Evolutionary conservation across 1,140 invertebrate genomes (phyloP), one percentile per base, ranked within the genome.

Genomic region (Vanessa atalanta): DNA sequence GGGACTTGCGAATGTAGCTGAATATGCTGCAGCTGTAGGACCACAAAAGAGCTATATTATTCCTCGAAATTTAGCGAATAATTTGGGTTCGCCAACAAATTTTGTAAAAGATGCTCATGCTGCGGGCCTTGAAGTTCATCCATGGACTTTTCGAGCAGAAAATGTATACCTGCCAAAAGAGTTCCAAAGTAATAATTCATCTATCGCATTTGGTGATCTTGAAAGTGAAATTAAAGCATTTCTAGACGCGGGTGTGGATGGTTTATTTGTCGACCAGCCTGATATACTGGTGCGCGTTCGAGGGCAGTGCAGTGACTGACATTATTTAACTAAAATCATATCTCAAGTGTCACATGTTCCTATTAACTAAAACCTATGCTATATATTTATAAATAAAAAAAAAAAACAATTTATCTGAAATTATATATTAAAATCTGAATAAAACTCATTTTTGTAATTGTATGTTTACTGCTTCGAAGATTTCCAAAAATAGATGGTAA

Each of bases 131-230:
- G 83, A 87, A 71, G 89, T 92, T 9, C 87, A 91, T 74, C 87
- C 88, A 0, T 91, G 90, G 68, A 91, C 89, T 8, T 91, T 92
- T 69, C 84, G 88, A 3, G 83, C 90, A 9, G 90, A 92, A 75
- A 92, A 91, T 73, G 16, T 68, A 7, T 92, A 84, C 68, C 70
- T 92, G 16, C 86, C 90, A 7, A 65, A 48, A 53, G 85, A 90
- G 71, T 91, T 82, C 72, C 80, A 76, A 23, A 87, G 68, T 65
- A 68, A 64, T 23, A 72, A 84, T 60, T 15, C 64, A 6, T 63
- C 70, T n/a, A 61, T 72, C 66, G 79, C 72, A 63, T 81, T 86
- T 50, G 90, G 90, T 37, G 78, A 93, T 72, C 72, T 86, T 4
- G 61, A 60, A 16, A 80, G 85, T 55, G 88, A 90, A 78, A 71